Conservation (phyloP, 2,797 vertebrate species). For the Poecilia velifera region DNA sequence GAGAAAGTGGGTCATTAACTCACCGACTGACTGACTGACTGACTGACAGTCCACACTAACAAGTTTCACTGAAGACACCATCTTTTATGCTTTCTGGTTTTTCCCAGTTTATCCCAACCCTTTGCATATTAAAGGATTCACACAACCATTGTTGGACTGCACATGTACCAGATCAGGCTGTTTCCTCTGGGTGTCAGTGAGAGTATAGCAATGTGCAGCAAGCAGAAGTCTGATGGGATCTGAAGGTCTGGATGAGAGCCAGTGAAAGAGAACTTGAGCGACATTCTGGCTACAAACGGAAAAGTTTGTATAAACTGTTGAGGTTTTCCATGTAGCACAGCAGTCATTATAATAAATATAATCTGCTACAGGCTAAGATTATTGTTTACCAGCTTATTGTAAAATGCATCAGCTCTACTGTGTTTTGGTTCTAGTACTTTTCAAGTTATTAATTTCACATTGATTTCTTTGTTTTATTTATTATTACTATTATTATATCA, state of each 20-base stretch:
- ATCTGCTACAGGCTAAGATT: not conserved
- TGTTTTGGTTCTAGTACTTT: not conserved
- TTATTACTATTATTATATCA: not conserved
- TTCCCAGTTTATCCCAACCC: not conserved
- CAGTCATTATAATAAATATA: not conserved
- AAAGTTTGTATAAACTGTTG: not conserved
- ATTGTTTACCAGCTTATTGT: not conserved
- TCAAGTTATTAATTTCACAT: not conserved
- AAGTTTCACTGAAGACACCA: not conserved
- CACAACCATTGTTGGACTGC: not conserved
- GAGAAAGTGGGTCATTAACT: not conserved
- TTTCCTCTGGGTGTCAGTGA: not conserved
- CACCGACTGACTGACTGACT: not conserved
- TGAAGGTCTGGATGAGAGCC: not conserved
- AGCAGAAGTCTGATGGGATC: not conserved
- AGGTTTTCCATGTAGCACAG: not conserved
- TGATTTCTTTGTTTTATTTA: not conserved
- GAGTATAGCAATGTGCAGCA: not conserved
- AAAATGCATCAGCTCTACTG: not conserved
- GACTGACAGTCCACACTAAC: not conserved
- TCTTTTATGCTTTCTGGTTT: not conserved
- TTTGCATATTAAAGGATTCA: not conserved
- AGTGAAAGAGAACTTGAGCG: not conserved
- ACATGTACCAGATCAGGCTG: not conserved
- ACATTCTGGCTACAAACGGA: not conserved